These are phyloP conservation scores for Tridacna crocea DNA, from an alignment of 2,888 invertebrate genomes.

Conservation along the genomic window DNA sequence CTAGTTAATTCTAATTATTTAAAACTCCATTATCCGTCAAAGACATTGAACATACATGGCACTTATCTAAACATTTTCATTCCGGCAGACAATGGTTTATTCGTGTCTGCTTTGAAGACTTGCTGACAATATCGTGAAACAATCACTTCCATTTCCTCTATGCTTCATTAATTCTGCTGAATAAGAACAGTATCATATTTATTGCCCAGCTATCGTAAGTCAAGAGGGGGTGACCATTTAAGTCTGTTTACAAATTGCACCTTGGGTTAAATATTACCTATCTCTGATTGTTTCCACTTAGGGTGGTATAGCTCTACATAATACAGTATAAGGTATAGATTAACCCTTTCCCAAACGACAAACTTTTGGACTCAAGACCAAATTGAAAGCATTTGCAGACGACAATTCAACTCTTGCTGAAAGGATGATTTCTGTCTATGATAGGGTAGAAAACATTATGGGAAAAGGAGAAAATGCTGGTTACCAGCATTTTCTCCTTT, in stretches of 20 bases:
- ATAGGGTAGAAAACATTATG: not conserved
- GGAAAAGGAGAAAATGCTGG: not conserved
- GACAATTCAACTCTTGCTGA: not conserved
- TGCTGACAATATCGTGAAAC: conserved; percentile 53
- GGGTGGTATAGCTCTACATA: conserved; percentile 33
- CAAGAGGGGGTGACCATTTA: conserved; percentile 24
- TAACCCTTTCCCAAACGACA: conserved; percentile 6
- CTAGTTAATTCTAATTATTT: not conserved
- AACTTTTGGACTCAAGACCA: not conserved
- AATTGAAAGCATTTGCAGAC: not conserved
- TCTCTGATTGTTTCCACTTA: conserved; percentile 49
- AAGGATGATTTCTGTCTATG: not conserved
- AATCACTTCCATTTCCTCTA: conserved; percentile 56
- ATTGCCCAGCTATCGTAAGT: conserved; percentile 20
- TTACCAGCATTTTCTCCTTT: conserved; percentile 7
- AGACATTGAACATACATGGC: not conserved
- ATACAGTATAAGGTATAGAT: conserved; percentile 32
- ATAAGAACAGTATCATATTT: conserved; percentile 44
- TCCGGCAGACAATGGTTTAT: not conserved
- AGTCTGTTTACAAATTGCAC: conserved; percentile 35
- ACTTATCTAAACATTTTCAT: not conserved
- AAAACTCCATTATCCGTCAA: not conserved
- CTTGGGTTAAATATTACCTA: conserved; percentile 36
- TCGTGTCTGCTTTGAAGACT: conserved; percentile 7
- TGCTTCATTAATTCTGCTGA: conserved; percentile 49